Conservation (phyloP, 23 tunicate species). For the Aplidium turbinatum region DNA sequence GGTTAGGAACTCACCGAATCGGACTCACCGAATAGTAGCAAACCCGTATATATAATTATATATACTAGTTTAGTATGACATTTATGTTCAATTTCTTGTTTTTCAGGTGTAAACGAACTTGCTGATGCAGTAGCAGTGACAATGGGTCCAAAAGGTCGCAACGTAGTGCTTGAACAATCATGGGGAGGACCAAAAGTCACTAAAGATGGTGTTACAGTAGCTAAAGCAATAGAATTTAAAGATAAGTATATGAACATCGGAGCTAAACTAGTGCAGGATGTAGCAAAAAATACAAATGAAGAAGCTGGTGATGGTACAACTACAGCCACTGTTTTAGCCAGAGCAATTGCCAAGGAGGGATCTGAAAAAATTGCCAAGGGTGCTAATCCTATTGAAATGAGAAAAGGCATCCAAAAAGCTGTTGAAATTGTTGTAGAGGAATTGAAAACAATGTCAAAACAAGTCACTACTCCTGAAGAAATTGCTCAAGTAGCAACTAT, state of each 20-base stretch:
- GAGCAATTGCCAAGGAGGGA: slow-evolving; percentile 95
- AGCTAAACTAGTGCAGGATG: slow-evolving; percentile 98
- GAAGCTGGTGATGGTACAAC: slow-evolving; percentile 99
- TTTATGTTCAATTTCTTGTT: neutral
- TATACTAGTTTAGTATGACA: neutral
- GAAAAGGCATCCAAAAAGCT: slow-evolving; percentile 98
- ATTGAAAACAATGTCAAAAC: slow-evolving; percentile 59
- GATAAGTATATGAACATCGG: slow-evolving; percentile 87
- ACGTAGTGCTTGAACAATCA: slow-evolving; percentile 80
- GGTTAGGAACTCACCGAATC: too few relatives aligned
- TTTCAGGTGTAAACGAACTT: slow-evolving; percentile 80
- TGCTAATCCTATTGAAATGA: slow-evolving; percentile 95
- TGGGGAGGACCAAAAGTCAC: slow-evolving; percentile 98
- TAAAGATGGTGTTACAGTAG: slow-evolving; percentile 98
- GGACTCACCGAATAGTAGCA: too few relatives aligned
- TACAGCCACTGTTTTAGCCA: slow-evolving; percentile 91
- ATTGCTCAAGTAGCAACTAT: slow-evolving; percentile 99
- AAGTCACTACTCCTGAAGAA: slow-evolving; percentile 97
- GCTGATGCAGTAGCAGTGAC: slow-evolving; percentile 98
- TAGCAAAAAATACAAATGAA: slow-evolving; percentile 97
- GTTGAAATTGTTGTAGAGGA: slow-evolving; percentile 69
- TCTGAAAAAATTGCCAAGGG: slow-evolving; percentile 86
- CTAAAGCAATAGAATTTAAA: slow-evolving; percentile 87
- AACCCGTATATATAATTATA: too few relatives aligned
- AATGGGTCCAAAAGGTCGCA: slow-evolving; percentile 97